These are phyloP conservation scores for Pseudomyrmex cubaensis DNA, from an alignment of 1,140 invertebrate genomes.

Conservation along the genomic window DNA sequence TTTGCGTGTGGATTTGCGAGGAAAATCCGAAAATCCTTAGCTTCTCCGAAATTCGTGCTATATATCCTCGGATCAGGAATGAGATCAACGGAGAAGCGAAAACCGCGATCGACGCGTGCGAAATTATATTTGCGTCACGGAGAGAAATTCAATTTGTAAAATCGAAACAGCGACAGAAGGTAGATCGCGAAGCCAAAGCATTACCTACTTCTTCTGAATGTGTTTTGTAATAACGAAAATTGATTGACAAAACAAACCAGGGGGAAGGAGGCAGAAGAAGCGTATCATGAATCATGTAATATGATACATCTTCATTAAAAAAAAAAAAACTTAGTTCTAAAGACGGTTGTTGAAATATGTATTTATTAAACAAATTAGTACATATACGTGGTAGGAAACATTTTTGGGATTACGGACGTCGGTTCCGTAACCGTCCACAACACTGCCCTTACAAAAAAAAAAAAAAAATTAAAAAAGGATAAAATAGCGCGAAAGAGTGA, in stretches of 20 bases:
- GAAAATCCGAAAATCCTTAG: neutral
- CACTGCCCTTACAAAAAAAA: conserved; percentile 82
- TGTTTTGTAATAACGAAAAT: conserved; percentile 67
- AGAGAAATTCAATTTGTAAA: conserved; percentile 37
- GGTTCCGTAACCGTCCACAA: conserved; percentile 83
- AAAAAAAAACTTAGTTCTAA: conserved; percentile 79
- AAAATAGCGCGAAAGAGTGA: neutral
- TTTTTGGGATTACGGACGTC: conserved; percentile 82
- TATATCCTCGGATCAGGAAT: conserved; percentile 45
- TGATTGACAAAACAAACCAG: neutral
- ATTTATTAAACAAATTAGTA: conserved; percentile 81
- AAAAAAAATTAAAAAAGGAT: conserved; percentile 61
- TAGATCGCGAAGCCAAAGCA: conserved; percentile 34
- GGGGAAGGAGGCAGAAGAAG: neutral
- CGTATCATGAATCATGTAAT: conserved; percentile 39
- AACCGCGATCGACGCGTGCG: neutral
- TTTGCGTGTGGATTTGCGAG: conserved; percentile 6
- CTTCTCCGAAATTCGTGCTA: neutral
- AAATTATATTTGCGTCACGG: conserved; percentile 21
- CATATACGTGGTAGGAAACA: conserved; percentile 82
- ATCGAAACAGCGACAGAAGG: conserved; percentile 31
- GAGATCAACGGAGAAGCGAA: conserved; percentile 26
- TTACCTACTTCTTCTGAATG: conserved; percentile 56
- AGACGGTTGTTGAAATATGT: conserved; percentile 83
- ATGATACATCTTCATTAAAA: conserved; percentile 75